Evolutionary conservation across 1,140 invertebrate genomes (phyloP).

Genomic region (Sycobia sp.): DNA sequence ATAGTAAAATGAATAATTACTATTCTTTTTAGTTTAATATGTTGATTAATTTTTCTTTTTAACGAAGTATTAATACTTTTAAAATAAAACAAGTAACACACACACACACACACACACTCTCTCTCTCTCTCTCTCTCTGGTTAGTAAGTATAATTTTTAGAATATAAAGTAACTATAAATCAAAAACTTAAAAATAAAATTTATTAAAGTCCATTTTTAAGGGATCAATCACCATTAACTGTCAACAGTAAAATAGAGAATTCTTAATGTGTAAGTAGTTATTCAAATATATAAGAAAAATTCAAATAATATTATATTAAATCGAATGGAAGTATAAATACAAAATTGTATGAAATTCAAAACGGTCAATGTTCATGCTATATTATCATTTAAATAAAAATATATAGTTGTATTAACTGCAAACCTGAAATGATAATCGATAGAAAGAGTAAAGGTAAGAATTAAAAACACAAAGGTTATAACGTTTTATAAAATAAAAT

Average conservation of each 20-base stretch:
- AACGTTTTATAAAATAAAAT: slow-evolving; percentile 74
- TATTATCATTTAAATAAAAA: slow-evolving; percentile 81
- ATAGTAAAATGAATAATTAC: too few relatives aligned
- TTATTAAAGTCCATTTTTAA: slow-evolving; percentile 47
- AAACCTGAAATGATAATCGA: slow-evolving; percentile 68
- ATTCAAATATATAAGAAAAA: slow-evolving; percentile 71
- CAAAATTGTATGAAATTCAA: slow-evolving; percentile 44
- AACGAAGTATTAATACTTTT: too few relatives aligned
- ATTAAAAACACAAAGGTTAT: slow-evolving; percentile 78
- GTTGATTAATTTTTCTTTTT: too few relatives aligned
- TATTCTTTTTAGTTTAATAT: too few relatives aligned
- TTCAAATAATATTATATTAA: slow-evolving; percentile 86
- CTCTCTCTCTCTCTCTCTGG: too few relatives aligned
- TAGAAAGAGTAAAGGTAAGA: slow-evolving; percentile 39
- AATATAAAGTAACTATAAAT: slow-evolving; percentile 61
- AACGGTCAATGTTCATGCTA: slow-evolving; percentile 74
- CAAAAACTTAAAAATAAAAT: slow-evolving; percentile 35
- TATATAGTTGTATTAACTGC: too few relatives aligned
- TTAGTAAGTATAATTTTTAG: too few relatives aligned
- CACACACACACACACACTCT: too few relatives aligned
- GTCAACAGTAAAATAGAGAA: slow-evolving; percentile 53
- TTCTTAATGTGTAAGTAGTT: slow-evolving; percentile 54
- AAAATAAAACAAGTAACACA: too few relatives aligned
- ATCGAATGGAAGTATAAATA: slow-evolving; percentile 62
- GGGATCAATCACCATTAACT: slow-evolving; percentile 40